Evolutionary conservation across 2,797 vertebrate species (phyloP).

Genomic region (Microctenopoma stevenorrisi): DNA sequence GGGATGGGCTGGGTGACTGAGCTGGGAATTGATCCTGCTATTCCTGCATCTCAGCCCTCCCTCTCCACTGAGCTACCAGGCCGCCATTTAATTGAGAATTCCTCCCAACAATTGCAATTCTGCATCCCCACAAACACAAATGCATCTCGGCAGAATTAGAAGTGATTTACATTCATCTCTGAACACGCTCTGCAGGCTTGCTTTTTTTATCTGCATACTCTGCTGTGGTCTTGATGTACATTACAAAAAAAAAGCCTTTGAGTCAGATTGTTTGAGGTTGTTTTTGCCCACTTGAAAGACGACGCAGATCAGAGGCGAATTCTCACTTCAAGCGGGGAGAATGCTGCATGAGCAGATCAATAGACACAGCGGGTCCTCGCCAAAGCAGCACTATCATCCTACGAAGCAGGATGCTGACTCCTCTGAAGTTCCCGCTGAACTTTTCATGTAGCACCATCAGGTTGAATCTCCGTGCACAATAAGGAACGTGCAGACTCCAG

Average conservation of each 20-base stretch:
- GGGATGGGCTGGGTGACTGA: too few relatives aligned
- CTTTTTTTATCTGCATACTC: conserved; percentile 24
- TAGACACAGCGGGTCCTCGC: conserved; percentile 31
- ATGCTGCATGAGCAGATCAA: conserved; percentile 65
- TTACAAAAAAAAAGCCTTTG: conserved; percentile 47
- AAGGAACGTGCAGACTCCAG: neutral
- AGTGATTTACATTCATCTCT: neutral
- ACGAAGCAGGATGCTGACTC: conserved; percentile 31
- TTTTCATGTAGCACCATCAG: conserved; percentile 5
- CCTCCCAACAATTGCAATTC: conserved; percentile 14
- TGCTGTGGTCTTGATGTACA: conserved; percentile 36
- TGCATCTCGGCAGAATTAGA: conserved; percentile 22
- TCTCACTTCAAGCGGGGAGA: conserved; percentile 47
- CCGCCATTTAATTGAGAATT: conserved; percentile 13
- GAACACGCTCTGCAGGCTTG: conserved; percentile 7
- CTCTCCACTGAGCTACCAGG: too few relatives aligned
- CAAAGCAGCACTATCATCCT: conserved; percentile 33
- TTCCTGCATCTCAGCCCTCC: too few relatives aligned
- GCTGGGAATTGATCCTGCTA: too few relatives aligned
- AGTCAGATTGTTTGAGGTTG: conserved; percentile 59
- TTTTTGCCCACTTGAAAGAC: conserved; percentile 61
- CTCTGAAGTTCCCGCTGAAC: conserved; percentile 44
- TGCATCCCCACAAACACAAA: conserved; percentile 23
- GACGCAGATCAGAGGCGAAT: conserved; percentile 57
- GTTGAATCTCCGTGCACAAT: neutral